Base-by-base conservation (phyloP, 2,888 invertebrate species). In the Mythimna vitellina region DNA sequence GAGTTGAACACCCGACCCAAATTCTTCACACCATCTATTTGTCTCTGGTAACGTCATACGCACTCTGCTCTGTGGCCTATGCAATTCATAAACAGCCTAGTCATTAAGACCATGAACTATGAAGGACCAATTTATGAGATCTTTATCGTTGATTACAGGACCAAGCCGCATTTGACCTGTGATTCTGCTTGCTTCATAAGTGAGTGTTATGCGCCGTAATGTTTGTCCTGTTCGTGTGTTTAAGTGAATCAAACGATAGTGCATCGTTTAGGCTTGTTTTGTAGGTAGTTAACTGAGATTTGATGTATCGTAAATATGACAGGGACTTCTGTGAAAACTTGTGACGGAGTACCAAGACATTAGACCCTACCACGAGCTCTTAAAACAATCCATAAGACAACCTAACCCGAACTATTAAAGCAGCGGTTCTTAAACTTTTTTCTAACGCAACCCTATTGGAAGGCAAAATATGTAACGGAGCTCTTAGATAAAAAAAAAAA, bases 1-100 rank as follows among this genome's bases (percentile, higher is more conserved):
- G 86, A 78, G 86, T 82, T 86, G 82, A 89, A 87, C 83, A 85
- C 76, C 82, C 83, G 88, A 84, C 89, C 89, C 84, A 84, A 89
- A 89, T 89, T 81, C 81, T 87, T 84, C 80, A 81, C 85, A 78
- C 78, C 79, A 81, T 82, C 81, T 76, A 83, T 76, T 82, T 73
- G 78, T 85, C 68, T 80, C 61, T 79, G 78, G 80, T 77, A 73
- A 72, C 83, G 80, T 80, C 80, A 80, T 75, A 80, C 71, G 78
- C 78, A 74, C 80, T 76, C 65, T 66, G 73, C 62, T 69, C 62
- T 81, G 74, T 75, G 60, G 62, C 49, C n/a, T 64, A 70, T 76
- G 57, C 83, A 81, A 76, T 75, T 76, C 63, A 70, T 69, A 73
- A 63, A 54, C 63, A 65, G 73, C 74, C 60, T 22, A 73, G 64